Evolutionary conservation across 1,140 invertebrate genomes (phyloP), one percentile per base, ranked within the genome.

Genomic region (Drosophila kepulauana): DNA sequence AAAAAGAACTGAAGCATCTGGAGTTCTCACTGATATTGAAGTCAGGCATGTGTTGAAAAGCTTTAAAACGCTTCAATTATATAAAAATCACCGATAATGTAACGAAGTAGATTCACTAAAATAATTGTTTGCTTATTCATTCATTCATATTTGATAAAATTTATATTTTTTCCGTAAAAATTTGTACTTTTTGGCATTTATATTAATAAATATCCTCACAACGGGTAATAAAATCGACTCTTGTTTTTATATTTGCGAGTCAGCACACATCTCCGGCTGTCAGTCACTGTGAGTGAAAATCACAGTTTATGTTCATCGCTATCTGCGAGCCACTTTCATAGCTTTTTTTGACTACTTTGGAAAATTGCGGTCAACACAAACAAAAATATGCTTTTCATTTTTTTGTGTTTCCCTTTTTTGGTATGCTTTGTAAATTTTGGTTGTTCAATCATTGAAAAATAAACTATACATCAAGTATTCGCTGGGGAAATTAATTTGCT

Each of bases 301-400:
- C 57, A 45, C 59, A 57, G 33, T 43, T 65, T 57, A 33, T 30
- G 48, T 28, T 33, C 56, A 74, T 52, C 71, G 10, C 71, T 67
- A 16, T 30, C 48, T 30, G 35, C 58, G 51, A 59, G 28, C 8
- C 8, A 66, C 58, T 66, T 59, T 16, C 28, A 35, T 5, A 15
- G 13, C n/a, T 57, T 46, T 28, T 54, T 74, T 58, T 16, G 43
- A 11, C 48, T 67, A 67, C 64, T 74, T 74, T 68, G 38, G 20
- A 56, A 74, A 74, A 74, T 74, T 74, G 71, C 64, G 64, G 70
- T 73, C 70, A 67, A 67, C 70, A 25, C 54, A 72, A 73, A 73
- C 63, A 59, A 13, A 49, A 66, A 45, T 52, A 67, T 52, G 48
- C 16, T 73, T 43, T 33, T 68, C 35, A 8, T 5, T 10, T 45